A percentile compares a stretch with the other conserved stretches of the same genome.
Evolutionary conservation across 2,113 vertebrate species (phyloP).

Genomic region (Galbula dea): DNA sequence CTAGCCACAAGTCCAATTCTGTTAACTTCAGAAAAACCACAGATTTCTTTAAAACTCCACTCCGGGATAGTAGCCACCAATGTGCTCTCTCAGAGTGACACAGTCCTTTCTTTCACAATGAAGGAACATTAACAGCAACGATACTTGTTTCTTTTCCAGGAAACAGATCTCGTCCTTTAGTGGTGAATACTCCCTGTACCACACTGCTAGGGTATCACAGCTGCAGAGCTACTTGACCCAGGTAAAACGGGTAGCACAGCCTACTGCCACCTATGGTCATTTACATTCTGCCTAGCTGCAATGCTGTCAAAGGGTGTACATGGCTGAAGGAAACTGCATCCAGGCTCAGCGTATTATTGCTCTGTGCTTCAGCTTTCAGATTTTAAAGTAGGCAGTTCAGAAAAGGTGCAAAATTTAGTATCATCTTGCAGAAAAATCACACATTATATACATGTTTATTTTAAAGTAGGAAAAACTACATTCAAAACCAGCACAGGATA

Average conservation of each 20-base stretch:
- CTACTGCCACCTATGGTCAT: not conserved
- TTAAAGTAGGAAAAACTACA: not conserved
- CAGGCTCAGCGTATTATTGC: rapidly evolving
- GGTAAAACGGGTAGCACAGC: not conserved
- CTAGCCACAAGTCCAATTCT: not conserved
- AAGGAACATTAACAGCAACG: not conserved
- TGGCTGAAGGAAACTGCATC: not conserved
- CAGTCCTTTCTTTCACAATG: not conserved
- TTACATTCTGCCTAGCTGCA: too few relatives aligned
- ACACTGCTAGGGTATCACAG: not conserved
- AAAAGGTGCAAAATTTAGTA: not conserved
- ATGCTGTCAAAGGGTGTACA: rapidly evolving
- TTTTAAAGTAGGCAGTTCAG: not conserved
- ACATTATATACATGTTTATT: not conserved
- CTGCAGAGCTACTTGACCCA: not conserved
- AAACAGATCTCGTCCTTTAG: not conserved
- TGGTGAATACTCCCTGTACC: not conserved
- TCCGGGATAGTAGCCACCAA: not conserved
- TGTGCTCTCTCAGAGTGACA: not conserved
- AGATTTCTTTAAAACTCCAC: not conserved
- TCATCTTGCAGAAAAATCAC: not conserved
- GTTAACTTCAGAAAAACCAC: not conserved
- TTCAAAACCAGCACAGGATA: not conserved
- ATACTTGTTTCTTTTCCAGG: not conserved
- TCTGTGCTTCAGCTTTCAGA: not conserved